phyloP scores from a whole-genome alignment of 2,113 vertebrate species.

The Syngnathoides biaculeatus region DNA sequence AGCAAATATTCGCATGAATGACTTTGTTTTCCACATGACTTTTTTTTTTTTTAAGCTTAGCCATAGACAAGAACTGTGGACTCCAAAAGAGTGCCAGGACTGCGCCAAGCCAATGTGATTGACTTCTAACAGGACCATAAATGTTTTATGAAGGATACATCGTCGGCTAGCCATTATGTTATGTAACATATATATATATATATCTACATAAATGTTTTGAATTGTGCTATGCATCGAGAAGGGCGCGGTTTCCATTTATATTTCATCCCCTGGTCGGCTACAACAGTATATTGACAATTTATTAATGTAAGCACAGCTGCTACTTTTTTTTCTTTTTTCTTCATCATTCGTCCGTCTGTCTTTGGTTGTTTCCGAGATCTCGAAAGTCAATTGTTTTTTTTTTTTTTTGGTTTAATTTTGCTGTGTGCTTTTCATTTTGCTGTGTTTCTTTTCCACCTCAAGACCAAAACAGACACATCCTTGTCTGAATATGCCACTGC shows the following conservation, averaged over 20 bases:
- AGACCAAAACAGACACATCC: slow-evolving; percentile 14
- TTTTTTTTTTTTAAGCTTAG: slow-evolving; percentile 38
- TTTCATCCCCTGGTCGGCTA: slow-evolving; percentile 28
- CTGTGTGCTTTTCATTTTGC: slow-evolving; percentile 8
- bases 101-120: neutral
- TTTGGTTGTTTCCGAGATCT: slow-evolving; percentile 8
- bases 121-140: slow-evolving; percentile 2
- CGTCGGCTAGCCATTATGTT: slow-evolving; percentile 31
- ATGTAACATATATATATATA: slow-evolving; percentile 41
- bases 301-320: slow-evolving; percentile 5
- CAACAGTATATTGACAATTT: neutral
- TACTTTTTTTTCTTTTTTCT: slow-evolving; percentile 18
- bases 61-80: neutral
- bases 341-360: slow-evolving; percentile 24
- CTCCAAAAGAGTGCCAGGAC: neutral
- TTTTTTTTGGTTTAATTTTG: slow-evolving; percentile 16
- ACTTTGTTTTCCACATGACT: slow-evolving; percentile 54
- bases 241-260: slow-evolving; percentile 18
- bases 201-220: slow-evolving; percentile 19
- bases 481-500: neutral
- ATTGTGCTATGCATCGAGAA: slow-evolving; percentile 11
- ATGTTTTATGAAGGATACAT: slow-evolving; percentile 35
- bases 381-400: slow-evolving; percentile 10
- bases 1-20: slow-evolving; percentile 33
- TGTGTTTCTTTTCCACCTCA: slow-evolving; percentile 1